Percentiles rank a stretch among this genome's conserved stretches.
Conservation (phyloP, 2,888 invertebrate genomes). For the Kuschelorhynchus macadamiae region DNA sequence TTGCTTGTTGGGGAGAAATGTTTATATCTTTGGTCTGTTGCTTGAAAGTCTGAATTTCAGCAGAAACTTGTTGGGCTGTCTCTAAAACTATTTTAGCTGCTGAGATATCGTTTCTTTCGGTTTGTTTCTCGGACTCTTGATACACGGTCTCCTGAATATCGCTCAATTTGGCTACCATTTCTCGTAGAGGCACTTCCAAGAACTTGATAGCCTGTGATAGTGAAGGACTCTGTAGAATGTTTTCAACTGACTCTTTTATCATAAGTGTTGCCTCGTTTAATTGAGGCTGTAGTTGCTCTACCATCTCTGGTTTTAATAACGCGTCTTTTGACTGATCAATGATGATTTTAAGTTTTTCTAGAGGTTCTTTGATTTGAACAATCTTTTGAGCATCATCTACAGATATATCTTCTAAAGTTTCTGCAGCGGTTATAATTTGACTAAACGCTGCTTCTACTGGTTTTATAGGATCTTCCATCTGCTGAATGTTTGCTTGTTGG, state of each 20-base stretch:
- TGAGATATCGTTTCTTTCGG: slow-evolving; percentile 27
- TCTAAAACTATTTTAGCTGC: slow-evolving; percentile 18
- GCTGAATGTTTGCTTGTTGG: slow-evolving; percentile 45
- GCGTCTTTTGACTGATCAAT: slow-evolving; percentile 34
- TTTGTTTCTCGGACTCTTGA: background rate
- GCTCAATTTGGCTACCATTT: background rate
- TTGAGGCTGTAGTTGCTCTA: slow-evolving; percentile 4
- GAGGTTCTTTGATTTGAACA: slow-evolving; percentile 10
- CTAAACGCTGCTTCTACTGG: slow-evolving; percentile 29
- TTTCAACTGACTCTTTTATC: slow-evolving; percentile 19
- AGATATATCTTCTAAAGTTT: slow-evolving; percentile 25
- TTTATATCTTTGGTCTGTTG: slow-evolving; percentile 26
- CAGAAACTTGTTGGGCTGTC: slow-evolving; percentile 26
- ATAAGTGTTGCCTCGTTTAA: slow-evolving; percentile 13
- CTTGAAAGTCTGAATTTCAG: slow-evolving; percentile 42
- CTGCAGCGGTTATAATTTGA: slow-evolving; percentile 21
- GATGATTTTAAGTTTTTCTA: slow-evolving; percentile 14
- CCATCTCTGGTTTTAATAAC: slow-evolving; percentile 44
- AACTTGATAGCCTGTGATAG: slow-evolving; percentile 13
- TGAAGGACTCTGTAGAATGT: background rate
- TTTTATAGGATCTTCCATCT: slow-evolving; percentile 37
- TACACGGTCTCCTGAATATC: slow-evolving; percentile 1
- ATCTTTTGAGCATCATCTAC: slow-evolving; percentile 30
- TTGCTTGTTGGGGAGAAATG: slow-evolving; percentile 50
- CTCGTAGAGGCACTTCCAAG: slow-evolving; percentile 8